phyloP scores from a whole-genome alignment of 2,113 vertebrate species.

The Anser brachyrhynchus region DNA sequence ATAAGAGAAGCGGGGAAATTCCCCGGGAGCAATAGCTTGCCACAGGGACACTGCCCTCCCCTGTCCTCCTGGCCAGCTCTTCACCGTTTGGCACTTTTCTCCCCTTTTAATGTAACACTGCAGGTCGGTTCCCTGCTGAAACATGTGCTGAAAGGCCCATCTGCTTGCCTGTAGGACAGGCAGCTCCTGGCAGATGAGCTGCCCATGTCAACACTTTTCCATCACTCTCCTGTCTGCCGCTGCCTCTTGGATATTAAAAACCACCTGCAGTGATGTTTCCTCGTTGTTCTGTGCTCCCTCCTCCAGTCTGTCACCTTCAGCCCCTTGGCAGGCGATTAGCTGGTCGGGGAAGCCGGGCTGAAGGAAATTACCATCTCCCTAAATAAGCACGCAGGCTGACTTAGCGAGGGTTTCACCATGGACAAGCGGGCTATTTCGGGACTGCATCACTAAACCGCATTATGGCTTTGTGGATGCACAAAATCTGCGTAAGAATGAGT shows the following conservation, averaged over 20 bases:
- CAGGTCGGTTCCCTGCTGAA: background rate
- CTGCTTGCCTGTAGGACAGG: background rate
- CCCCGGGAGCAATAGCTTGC: background rate
- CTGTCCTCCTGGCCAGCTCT: background rate
- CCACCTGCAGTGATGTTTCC: slow-evolving; percentile 6
- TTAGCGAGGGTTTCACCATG: background rate
- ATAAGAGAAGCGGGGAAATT: background rate
- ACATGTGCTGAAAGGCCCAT: background rate
- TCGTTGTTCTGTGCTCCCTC: background rate
- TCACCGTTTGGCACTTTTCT: background rate
- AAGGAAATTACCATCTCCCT: slow-evolving; percentile 14
- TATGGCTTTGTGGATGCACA: background rate
- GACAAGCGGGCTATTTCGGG: background rate
- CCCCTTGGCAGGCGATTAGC: slow-evolving; percentile 53
- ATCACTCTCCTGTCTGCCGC: slow-evolving; percentile 13
- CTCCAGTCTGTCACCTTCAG: slow-evolving; percentile 4
- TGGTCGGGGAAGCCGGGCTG: background rate
- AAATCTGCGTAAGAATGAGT: background rate
- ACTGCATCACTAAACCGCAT: background rate
- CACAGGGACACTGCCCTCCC: background rate
- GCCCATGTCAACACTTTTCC: background rate
- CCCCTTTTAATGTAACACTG: background rate
- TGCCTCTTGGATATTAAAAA: slow-evolving; percentile 37
- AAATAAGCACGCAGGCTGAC: background rate
- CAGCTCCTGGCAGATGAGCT: slow-evolving; percentile 11